A percentile compares a stretch with the other conserved stretches of the same genome.
Conservation (phyloP, 2,888 invertebrate species). For the Andrena fulva region DNA sequence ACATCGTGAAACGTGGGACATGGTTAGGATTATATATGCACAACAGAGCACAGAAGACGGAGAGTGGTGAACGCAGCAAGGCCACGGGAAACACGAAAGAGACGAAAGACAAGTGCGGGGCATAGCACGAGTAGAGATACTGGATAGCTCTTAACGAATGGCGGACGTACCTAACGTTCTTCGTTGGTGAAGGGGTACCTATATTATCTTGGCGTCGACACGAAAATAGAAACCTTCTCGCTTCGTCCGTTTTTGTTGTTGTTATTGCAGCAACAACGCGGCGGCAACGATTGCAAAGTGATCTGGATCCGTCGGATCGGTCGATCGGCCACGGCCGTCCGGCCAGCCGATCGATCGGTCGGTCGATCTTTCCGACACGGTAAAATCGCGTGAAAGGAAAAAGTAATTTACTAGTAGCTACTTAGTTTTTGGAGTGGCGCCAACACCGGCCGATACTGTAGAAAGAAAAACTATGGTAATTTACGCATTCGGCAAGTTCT, state of each 20-base stretch:
- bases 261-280: not conserved
- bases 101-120: not conserved
- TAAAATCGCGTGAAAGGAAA: not conserved
- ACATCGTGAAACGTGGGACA: slow-evolving; percentile 11
- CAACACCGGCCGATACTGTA: too few relatives aligned
- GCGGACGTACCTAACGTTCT: too few relatives aligned
- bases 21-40: not conserved
- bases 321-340: slow-evolving; percentile 5
- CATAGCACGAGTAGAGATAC: not conserved
- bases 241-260: not conserved
- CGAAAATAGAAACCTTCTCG: too few relatives aligned
- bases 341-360: slow-evolving; percentile 23
- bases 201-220: too few relatives aligned
- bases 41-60: not conserved
- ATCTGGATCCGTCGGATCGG: slow-evolving; percentile 7
- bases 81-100: slow-evolving; percentile 13
- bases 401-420: not conserved
- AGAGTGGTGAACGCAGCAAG: slow-evolving; percentile 7
- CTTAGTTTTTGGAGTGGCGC: not conserved
- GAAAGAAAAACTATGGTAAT: not conserved
- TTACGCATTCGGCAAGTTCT: not conserved
- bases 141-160: not conserved
- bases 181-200: too few relatives aligned
- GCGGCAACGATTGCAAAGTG: not conserved
- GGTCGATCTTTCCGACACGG: slow-evolving; percentile 10